Conservation (phyloP, 2,113 vertebrate species). For the Brachionichthys hirsutus region DNA sequence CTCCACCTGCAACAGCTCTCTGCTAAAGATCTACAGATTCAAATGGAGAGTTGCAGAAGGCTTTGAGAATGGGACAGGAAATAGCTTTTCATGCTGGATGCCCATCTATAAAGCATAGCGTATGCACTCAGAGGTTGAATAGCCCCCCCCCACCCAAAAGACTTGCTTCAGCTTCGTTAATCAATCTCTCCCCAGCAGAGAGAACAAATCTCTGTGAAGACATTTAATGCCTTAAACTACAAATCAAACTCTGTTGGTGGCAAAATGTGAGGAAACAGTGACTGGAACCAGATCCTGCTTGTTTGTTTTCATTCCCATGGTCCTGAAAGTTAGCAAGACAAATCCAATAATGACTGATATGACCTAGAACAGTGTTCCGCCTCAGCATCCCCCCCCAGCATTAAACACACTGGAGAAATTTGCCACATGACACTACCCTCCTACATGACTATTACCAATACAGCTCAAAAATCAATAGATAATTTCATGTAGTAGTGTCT, state of each 20-base stretch:
- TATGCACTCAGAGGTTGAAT: slow-evolving; percentile 41
- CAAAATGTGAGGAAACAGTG: slow-evolving; percentile 34
- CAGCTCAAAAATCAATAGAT: slow-evolving; percentile 70
- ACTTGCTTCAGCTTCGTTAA: slow-evolving; percentile 46
- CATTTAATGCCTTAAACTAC: slow-evolving; percentile 47
- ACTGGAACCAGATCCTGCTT: slow-evolving; percentile 57
- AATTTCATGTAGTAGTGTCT: slow-evolving; percentile 59
- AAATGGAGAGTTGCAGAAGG: slow-evolving; percentile 26
- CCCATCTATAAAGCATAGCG: slow-evolving; percentile 37
- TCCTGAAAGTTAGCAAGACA: slow-evolving; percentile 70
- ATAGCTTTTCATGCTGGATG: slow-evolving; percentile 52
- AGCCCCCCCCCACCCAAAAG: slow-evolving; percentile 19
- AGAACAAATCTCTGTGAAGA: slow-evolving; percentile 28
- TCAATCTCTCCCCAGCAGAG: slow-evolving; percentile 49
- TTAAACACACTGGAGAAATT: slow-evolving; percentile 43
- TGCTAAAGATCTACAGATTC: slow-evolving; percentile 20
- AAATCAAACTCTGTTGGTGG: slow-evolving; percentile 36
- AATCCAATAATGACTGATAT: slow-evolving; percentile 60
- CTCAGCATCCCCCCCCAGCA: slow-evolving; percentile 31
- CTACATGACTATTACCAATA: slow-evolving; percentile 29
- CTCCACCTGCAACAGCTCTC: slow-evolving; percentile 36
- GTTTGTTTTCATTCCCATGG: slow-evolving; percentile 76
- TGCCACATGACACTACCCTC: slow-evolving; percentile 26
- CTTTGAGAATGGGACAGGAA: slow-evolving; percentile 37
- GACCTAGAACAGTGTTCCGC: slow-evolving; percentile 52